These are phyloP conservation scores for Isotomurus palustris DNA, from an alignment of 2,888 invertebrate genomes.

Conservation along the genomic window DNA sequence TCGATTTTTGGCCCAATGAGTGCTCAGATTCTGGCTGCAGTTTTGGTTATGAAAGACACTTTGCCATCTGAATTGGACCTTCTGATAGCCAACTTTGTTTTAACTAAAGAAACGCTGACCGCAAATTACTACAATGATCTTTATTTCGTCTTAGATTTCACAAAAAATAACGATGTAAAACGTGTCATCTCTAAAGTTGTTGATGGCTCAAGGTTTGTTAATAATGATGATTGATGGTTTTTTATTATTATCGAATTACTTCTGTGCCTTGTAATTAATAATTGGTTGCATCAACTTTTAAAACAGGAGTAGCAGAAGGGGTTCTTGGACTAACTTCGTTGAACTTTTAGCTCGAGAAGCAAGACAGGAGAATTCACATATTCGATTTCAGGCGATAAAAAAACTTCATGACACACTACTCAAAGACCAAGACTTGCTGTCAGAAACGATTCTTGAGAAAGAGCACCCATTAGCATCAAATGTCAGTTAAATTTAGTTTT, in stretches of 20 bases:
- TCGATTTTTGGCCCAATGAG: constrained; percentile 23
- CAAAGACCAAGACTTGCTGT: constrained; percentile 34
- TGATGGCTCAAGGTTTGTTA: constrained; percentile 7
- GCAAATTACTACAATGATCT: constrained; percentile 4
- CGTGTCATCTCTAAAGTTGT: constrained; percentile 4
- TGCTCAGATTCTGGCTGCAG: constrained; percentile 29
- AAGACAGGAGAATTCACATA: constrained; percentile 51
- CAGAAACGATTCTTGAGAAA: constrained; percentile 49
- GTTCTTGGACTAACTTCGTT: constrained; percentile 23
- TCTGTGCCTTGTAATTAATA: neutral
- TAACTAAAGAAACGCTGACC: constrained; percentile 13
- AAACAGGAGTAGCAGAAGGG: neutral
- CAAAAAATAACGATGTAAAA: constrained; percentile 5
- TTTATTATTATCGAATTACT: neutral
- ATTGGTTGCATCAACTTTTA: no score
- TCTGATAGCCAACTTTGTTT: constrained; percentile 22
- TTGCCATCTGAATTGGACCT: constrained; percentile 16
- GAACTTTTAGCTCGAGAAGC: constrained; percentile 27
- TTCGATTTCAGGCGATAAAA: constrained; percentile 50
- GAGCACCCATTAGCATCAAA: constrained; percentile 47
- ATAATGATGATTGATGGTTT: neutral
- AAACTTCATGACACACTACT: constrained; percentile 46
- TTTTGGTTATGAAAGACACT: constrained; percentile 17
- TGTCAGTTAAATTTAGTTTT: neutral
- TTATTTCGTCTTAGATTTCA: constrained; percentile 23